Evolutionary conservation across 2,797 vertebrate genomes (phyloP), one percentile per base, ranked within the genome.

Genomic region (Danio albolineatus): DNA sequence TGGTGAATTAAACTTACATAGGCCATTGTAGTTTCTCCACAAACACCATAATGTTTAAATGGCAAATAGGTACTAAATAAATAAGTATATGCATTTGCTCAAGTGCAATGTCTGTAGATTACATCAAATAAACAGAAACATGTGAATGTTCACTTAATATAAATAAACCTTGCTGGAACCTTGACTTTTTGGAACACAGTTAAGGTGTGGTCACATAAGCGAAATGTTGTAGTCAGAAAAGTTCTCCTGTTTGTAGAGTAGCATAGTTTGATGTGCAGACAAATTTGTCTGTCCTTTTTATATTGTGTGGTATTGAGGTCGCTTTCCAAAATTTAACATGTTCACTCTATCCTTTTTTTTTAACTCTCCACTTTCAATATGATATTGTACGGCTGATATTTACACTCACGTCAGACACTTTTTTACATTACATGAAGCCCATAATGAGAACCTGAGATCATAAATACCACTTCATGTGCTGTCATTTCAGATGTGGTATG

Each of bases 61-160:
- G 4, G 41, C 57, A 77, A 70, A 56, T 61, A 82, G 72, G 72
- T 69, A 2, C 73, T 82, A 51, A 69, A 44, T 60, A 46, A n/a
- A 81, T 59, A 59, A 83, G 21, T 67, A 60, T 1, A 17, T 44
- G 43, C 28, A 28, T 83, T 87, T 86, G 81, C 87, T 88, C 69
- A 77, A 83, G 85, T 83, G 75, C 79, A 86, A 75, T 62, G 16
- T 62, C 60, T 80, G 43, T 53, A 61, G 12, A 5, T 53, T 2
- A 53, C 41, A 65, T 10, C 16, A 28, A 16, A 7, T 36, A 14
- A 61, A 54, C 2, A n/a, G 53, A n/a, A n/a, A n/a, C n/a, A n/a
- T n/a, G n/a, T n/a, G 9, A 10, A 54, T 16, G 14, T 73, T 64
- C 72, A 7, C 13, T 21, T 28, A 38, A 57, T 46, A n/a, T 60